phyloP scores from a whole-genome alignment of 2,888 invertebrate species.

The Sarcophaga caerulescens region DNA sequence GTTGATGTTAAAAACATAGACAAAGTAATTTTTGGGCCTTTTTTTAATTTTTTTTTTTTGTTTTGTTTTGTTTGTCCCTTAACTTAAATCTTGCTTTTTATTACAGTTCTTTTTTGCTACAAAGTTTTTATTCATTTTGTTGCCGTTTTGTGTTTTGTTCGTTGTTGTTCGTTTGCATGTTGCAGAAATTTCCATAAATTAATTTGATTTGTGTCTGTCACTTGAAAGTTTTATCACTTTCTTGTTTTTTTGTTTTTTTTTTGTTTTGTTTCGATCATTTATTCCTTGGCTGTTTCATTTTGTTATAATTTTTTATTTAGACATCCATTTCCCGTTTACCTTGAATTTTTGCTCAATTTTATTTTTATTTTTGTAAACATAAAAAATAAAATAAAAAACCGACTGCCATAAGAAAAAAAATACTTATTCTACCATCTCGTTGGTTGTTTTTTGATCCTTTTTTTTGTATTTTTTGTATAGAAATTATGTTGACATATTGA shows the following conservation, averaged over 20 bases:
- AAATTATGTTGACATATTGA: constrained; percentile 68
- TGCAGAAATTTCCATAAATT: constrained; percentile 67
- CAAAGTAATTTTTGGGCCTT: constrained; percentile 17
- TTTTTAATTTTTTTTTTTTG: no score
- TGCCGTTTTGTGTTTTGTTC: constrained; percentile 34
- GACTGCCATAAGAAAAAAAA: no score
- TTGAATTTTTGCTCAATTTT: constrained; percentile 5
- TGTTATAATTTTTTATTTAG: background rate
- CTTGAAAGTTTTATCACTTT: constrained; percentile 66
- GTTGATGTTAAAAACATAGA: constrained; percentile 49
- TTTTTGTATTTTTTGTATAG: constrained; percentile 15
- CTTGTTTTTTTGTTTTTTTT: constrained; percentile 1
- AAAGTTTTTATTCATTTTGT: constrained; percentile 16
- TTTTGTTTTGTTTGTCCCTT: background rate
- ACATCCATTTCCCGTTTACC: constrained; percentile 4
- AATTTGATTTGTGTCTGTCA: constrained; percentile 69
- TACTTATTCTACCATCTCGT: no score
- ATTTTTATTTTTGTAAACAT: background rate
- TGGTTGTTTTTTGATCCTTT: background rate
- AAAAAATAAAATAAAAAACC: background rate
- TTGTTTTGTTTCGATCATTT: background rate
- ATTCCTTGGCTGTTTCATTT: background rate
- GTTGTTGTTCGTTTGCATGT: constrained; percentile 64
- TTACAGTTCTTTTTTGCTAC: constrained; percentile 45
- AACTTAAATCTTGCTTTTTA: constrained; percentile 53